Percentiles rank a stretch among this genome's conserved stretches.
These are phyloP conservation scores for Maniola jurtina DNA, from an alignment of 1,140 invertebrate species.

Conservation along the genomic window DNA sequence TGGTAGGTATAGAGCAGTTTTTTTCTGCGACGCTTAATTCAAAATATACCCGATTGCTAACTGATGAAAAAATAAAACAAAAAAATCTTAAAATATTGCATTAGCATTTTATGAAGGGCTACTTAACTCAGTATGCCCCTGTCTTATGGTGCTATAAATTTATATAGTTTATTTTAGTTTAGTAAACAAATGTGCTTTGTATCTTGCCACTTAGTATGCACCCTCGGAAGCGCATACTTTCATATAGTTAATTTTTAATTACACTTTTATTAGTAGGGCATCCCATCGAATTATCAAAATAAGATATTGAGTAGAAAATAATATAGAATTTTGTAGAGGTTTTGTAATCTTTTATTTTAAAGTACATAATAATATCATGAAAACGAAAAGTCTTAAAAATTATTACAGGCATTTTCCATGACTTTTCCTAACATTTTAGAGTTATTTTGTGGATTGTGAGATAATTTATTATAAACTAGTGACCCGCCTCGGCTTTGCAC, in stretches of 20 bases:
- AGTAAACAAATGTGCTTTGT: constrained; percentile 63
- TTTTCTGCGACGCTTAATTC: no score
- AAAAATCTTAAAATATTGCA: not conserved
- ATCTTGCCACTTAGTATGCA: constrained; percentile 72
- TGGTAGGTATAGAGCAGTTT: no score
- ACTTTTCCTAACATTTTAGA: no score
- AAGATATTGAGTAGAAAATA: constrained; percentile 41
- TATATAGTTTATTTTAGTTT: constrained; percentile 70
- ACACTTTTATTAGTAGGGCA: constrained; percentile 72
- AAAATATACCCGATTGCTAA: not conserved
- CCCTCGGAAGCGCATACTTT: constrained; percentile 61
- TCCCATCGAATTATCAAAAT: constrained; percentile 70
- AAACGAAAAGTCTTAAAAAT: no score
- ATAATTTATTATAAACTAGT: no score
- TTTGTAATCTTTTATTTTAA: no score
- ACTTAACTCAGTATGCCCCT: constrained; percentile 31
- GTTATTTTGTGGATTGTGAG: no score
- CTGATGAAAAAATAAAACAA: not conserved
- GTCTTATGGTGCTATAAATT: constrained; percentile 60
- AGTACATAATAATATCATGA: no score
- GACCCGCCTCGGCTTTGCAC: no score
- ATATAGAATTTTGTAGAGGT: constrained; percentile 22
- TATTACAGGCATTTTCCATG: no score
- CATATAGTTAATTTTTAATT: constrained; percentile 77
- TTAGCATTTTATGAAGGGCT: constrained; percentile 16